These are phyloP conservation scores for Egretta garzetta DNA, from an alignment of 2,113 vertebrate species.

Conservation along the genomic window DNA sequence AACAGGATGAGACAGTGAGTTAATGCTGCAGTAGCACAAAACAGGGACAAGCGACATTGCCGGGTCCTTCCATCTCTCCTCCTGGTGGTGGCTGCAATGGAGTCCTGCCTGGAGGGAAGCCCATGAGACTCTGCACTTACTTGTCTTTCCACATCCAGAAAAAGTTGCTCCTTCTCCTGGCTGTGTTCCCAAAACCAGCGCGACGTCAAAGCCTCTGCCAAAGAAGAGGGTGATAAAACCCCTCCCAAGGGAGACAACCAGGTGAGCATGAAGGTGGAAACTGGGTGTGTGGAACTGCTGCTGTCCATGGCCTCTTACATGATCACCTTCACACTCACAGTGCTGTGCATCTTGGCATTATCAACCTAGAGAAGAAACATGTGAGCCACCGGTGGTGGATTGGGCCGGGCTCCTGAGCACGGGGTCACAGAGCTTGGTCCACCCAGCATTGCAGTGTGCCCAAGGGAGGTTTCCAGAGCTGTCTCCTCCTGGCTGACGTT, in stretches of 20 bases:
- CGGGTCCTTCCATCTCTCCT: not conserved
- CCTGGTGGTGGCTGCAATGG: not conserved
- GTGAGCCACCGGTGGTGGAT: not conserved
- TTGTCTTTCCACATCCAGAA: not conserved
- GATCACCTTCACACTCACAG: not conserved
- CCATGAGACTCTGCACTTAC: not conserved
- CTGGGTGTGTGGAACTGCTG: not conserved
- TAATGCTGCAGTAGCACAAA: not conserved
- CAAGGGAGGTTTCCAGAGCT: not conserved
- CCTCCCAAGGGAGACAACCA: not conserved
- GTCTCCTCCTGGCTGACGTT: not conserved
- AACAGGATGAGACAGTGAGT: not conserved
- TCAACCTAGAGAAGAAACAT: not conserved
- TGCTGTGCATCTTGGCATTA: no score
- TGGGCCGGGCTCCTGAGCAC: not conserved
- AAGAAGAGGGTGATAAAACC: not conserved
- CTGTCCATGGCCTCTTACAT: not conserved
- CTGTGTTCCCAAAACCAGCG: not conserved
- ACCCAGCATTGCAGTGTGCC: not conserved
- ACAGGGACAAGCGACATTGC: no score
- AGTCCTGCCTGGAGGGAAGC: not conserved
- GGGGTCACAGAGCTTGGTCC: not conserved
- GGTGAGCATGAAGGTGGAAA: not conserved
- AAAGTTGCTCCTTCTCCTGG: not conserved
- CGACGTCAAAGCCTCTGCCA: not conserved